Base-by-base conservation (phyloP, 1,140 invertebrate species). In the Drosophila sp. region DNA sequence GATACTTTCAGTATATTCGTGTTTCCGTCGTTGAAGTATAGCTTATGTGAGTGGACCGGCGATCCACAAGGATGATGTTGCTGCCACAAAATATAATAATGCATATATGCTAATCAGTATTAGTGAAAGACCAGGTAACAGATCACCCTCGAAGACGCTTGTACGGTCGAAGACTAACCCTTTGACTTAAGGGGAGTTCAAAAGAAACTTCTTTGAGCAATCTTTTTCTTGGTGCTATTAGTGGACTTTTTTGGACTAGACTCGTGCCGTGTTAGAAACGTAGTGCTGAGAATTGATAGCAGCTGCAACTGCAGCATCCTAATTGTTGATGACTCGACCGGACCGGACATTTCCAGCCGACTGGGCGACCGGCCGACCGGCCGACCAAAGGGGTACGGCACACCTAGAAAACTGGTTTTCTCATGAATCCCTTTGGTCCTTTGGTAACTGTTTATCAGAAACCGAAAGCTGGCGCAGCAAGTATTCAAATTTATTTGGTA, bases 351-450 rank as follows among this genome's bases (percentile, higher is more conserved):
- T 80, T 61, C 13, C 14, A 16, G 29, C 36, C 46, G 38, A 70
- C 48, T 57, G 43, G 36, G 61, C n/a, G n/a, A 21, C 13, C 14
- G 18, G 29, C 27, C 46, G 38, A 70, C 48, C 51, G 45, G 36
- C 51, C 57, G 66, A 53, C 67, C 29, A 43, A 45, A 53, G 32
- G 29, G 32, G 14, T 32, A 56, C 73, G 32, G 14, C 38, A 56
- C 73, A 71, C 34, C 45, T 63, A 41, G 66, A 38, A 87, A 89
- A 89, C 83, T 80, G 83, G 82, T 89, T 89, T 87, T 89, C 84
- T 83, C 84, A 83, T 80, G 83, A 61, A 70, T 64, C 58, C 62
- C 77, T 61, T 54, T 27, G 16, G 6, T 16, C 7, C 34, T 11
- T 11, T 6, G 36, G n/a, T 29, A 29, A 6, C 51, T 58, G 36